phyloP scores from a whole-genome alignment of 2,888 invertebrate genomes.

The Euzophera pinguis region DNA sequence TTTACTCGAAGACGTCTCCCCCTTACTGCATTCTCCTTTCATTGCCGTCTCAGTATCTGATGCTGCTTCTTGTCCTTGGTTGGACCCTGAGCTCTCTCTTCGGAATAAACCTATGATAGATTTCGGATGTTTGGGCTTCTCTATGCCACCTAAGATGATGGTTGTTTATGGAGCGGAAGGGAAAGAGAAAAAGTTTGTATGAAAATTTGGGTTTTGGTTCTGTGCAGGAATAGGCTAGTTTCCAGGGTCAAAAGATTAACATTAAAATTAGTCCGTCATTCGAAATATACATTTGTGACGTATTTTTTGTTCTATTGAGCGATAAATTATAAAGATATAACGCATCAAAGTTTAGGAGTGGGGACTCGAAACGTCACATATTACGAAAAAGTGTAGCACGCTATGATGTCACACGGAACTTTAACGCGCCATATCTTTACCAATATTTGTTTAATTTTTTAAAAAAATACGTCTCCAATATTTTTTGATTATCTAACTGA shows the following conservation, averaged over 20 bases:
- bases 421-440: no score
- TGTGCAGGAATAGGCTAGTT: constrained; percentile 11
- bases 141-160: constrained; percentile 85
- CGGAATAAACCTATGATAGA: constrained; percentile 94
- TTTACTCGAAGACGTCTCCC: constrained; percentile 42
- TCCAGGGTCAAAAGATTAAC: background rate
- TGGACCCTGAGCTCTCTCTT: constrained; percentile 89
- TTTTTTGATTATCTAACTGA: no score
- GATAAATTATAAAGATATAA: no score
- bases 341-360: no score
- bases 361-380: no score
- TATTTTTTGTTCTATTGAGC: no score
- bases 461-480: no score
- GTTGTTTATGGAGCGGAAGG: constrained; percentile 36
- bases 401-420: no score
- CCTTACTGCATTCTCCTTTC: constrained; percentile 62
- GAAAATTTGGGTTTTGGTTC: constrained; percentile 26
- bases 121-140: constrained; percentile 90
- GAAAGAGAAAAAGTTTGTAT: constrained; percentile 49
- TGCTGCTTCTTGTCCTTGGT: constrained; percentile 78
- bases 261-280: no score
- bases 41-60: constrained; percentile 80
- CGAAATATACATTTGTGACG: no score
- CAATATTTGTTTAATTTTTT: no score
- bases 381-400: no score